These are phyloP conservation scores for Orcinus orca DNA, from an alignment of 2,113 vertebrate genomes.

Conservation along the genomic window DNA sequence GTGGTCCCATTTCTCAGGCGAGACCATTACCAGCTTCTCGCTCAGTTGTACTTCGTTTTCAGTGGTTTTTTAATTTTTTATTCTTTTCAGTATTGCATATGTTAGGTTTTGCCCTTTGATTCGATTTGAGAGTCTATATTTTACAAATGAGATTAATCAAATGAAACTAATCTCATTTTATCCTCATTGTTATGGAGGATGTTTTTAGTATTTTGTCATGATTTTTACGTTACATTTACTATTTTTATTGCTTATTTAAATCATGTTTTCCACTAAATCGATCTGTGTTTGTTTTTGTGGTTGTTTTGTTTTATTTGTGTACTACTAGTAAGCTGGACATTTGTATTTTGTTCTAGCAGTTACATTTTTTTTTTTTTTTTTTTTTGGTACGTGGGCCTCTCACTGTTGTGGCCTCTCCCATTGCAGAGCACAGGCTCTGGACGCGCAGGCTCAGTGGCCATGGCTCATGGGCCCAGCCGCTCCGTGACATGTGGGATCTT, in stretches of 20 bases:
- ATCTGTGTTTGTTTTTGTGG: neutral
- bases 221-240: neutral
- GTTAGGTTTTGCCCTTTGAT: neutral
- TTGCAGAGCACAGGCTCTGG: no score
- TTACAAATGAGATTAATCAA: neutral
- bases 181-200: neutral
- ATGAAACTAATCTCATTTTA: no score
- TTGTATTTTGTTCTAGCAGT: neutral
- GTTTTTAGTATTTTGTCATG: neutral
- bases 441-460: no score
- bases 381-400: no score
- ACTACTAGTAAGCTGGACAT: neutral
- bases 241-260: neutral
- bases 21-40: neutral
- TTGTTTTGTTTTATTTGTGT: neutral
- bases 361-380: neutral
- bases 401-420: no score
- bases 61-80: neutral
- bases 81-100: neutral
- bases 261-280: neutral
- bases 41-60: neutral
- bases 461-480: no score
- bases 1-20: neutral
- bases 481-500: no score
- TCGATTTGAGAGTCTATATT: neutral